Percentiles rank a stretch among this genome's conserved stretches.
Conservation (phyloP, 2,888 invertebrate species). For the Biston betularia region DNA sequence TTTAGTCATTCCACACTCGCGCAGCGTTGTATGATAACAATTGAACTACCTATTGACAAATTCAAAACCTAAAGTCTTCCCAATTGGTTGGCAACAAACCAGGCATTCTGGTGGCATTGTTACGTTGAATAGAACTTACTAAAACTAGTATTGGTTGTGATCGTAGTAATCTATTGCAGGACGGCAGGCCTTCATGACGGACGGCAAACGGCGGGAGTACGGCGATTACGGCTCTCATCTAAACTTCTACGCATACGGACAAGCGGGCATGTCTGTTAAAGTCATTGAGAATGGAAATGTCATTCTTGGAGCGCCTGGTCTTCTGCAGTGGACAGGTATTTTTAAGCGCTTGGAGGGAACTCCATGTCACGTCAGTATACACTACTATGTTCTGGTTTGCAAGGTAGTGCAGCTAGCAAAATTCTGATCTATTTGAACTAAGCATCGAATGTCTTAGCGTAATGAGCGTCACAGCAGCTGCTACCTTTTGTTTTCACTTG, state of each 20-base stretch:
- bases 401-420: no score
- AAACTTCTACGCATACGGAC: constrained; percentile 81
- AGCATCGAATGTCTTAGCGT: no score
- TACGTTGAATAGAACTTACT: neutral
- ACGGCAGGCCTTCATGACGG: constrained; percentile 63
- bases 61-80: no score
- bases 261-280: constrained; percentile 82
- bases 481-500: no score
- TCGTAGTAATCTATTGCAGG: constrained; percentile 50
- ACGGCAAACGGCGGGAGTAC: constrained; percentile 63
- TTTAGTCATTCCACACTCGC: no score
- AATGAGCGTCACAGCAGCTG: no score
- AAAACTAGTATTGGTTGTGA: neutral
- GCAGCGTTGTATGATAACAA: no score
- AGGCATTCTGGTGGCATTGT: neutral
- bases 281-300: constrained; percentile 74
- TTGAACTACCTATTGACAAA: no score
- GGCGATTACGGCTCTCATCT: constrained; percentile 66
- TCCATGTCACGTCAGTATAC: no score
- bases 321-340: constrained; percentile 86
- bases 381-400: no score
- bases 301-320: constrained; percentile 87
- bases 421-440: no score
- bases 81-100: no score
- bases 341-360: neutral